Conservation (phyloP, 1,140 invertebrate species). For the Atta texana region DNA sequence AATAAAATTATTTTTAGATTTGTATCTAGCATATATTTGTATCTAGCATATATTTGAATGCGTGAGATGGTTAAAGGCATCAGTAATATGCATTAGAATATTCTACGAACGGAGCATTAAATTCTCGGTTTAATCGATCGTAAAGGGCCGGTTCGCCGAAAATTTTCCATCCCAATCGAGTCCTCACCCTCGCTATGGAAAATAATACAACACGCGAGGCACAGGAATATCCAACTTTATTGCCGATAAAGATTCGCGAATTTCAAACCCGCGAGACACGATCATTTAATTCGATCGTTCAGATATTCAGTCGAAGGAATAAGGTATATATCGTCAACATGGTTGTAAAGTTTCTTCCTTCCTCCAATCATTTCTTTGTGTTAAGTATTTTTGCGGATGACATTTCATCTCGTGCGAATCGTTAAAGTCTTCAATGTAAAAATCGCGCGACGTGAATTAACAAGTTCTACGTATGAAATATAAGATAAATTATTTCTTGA, state of each 20-base stretch:
- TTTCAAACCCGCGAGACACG: conserved; percentile 31
- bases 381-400: not conserved
- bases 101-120: conserved; percentile 34
- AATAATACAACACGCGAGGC: conserved; percentile 43
- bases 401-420: conserved; percentile 4
- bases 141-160: conserved; percentile 61
- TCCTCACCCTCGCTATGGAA: not conserved
- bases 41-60: conserved; percentile 19
- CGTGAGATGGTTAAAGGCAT: not conserved
- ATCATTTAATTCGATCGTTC: conserved; percentile 28
- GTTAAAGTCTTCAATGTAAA: not conserved
- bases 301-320: conserved; percentile 25
- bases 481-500: not conserved
- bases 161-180: conserved; percentile 26
- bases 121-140: conserved; percentile 67
- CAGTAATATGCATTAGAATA: conserved; percentile 61
- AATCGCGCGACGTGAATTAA: not conserved
- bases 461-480: not conserved
- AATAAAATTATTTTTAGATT: too few species aligned
- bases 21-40: too few species aligned
- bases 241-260: conserved; percentile 70
- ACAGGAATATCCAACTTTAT: conserved; percentile 59
- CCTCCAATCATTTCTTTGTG: not conserved
- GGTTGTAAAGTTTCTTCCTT: not conserved
- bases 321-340: conserved; percentile 22